These are phyloP conservation scores for Leucophenga montana DNA, from an alignment of 2,888 invertebrate genomes.

Conservation along the genomic window DNA sequence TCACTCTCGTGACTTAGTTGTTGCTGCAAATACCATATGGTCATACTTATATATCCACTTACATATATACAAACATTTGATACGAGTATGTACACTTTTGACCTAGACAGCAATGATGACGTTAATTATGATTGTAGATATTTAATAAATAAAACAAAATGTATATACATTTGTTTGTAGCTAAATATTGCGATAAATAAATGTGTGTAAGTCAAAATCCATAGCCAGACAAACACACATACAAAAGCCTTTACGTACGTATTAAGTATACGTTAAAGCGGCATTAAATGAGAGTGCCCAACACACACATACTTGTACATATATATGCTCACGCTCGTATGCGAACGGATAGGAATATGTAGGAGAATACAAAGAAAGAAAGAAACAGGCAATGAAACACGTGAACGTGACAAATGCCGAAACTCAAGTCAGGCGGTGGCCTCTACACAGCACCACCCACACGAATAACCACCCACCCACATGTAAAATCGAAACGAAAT, in stretches of 20 bases:
- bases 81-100: slow-evolving; percentile 30
- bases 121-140: no score
- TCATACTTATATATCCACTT: background rate
- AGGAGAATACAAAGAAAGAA: slow-evolving; percentile 22
- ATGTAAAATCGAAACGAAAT: slow-evolving; percentile 46
- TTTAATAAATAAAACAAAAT: no score
- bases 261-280: no score
- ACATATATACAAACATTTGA: slow-evolving; percentile 46
- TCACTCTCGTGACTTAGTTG: no score
- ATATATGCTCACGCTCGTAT: background rate
- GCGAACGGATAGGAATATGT: background rate
- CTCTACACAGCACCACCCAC: slow-evolving; percentile 3
- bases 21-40: slow-evolving; percentile 1
- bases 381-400: slow-evolving; percentile 58
- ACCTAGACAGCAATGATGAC: no score
- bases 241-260: no score
- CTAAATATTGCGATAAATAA: no score
- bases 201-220: no score
- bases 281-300: no score
- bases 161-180: no score
- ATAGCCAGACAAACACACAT: no score
- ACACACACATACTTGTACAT: background rate
- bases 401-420: slow-evolving; percentile 65
- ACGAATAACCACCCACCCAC: slow-evolving; percentile 33
- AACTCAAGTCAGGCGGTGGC: background rate